Base-by-base conservation (phyloP, 2,113 vertebrate genomes). In the Alexandromys fortis region DNA sequence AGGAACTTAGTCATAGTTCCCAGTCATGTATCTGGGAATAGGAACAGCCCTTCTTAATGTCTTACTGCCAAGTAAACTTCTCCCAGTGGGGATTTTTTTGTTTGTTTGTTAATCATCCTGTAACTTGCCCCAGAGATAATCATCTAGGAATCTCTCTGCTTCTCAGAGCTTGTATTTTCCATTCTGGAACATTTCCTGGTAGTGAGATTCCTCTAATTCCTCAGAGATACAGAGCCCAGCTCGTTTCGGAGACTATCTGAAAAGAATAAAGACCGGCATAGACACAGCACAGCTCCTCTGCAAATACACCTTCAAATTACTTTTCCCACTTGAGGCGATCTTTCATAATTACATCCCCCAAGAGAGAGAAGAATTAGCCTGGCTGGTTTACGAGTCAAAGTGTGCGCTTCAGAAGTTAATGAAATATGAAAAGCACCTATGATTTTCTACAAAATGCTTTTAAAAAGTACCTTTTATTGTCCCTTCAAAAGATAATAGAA, bases 361-460 rank as follows among this genome's bases (percentile, higher is more conserved):
- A 90, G 89, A 90, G 90, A 96, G 52, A 97, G 77, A 76, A 96
- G 90, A 86, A 91, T 97, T 96, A 89, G 16, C 75, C 17, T 75
- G 88, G 82, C 42, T 83, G 70, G 24, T 91, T 97, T 96, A 96
- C 42, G 92, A 97, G 88, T 96, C 82, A 91, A 89, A 93, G 26
- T 55, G 67, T 73, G 63, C 2, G 38, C 47, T 93, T 92, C n/a
- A 95, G 87, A 70, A 95, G 67, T 94, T 92, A 89, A 95, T 89
- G 42, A 92, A 94, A 97, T 92, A 38, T 95, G 72, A 95, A n/a
- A 12, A 92, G 58, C 42, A 82, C 67, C 77, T 70, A 79, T 47
- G 77, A 49, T 95, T 91, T 90, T 77, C 55, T 28, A 83, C 14
- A 55, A 86, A 61, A 86, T 65, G 49, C 90, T 49, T 58, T 65